Base-by-base conservation (phyloP, 35 echinoderm and acorn worm species). In the Holothuria glaberrima region DNA sequence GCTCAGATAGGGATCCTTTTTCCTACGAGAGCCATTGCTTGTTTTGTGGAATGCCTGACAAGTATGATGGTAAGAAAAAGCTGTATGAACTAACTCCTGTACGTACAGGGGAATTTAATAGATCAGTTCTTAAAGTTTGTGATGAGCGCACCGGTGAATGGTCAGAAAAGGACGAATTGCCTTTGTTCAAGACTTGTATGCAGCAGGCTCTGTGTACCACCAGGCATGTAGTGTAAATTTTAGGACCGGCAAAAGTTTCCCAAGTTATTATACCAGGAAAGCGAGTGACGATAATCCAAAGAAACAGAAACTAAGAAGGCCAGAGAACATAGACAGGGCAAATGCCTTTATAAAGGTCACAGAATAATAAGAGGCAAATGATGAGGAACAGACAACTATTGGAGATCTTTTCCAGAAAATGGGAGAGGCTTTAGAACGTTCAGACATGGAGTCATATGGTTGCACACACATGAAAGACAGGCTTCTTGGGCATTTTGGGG, bases 391-490 rank as follows among this genome's bases (percentile, higher is more conserved):
- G 45, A 88, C 45, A 13, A 77, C 86, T 24, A 88, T 88, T 13
- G 6, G 31, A 26, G 68, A 88, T 88, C 44, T 88, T 10, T 82
- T 80, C 17, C 19, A 77, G 9, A 38, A 88, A 38, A 88, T 88
- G 86, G n/a, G 35, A n/a, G 68, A 19, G 22, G 17, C 9, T 59
- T 35, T 88, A 13, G 18, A 6, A 18, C 68, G 56, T 77, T 16
- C 86, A 16, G 68, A 88, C 27, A 80, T 16, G 34, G 68, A 78
- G n/a, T 29, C 86, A 78, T 88, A 88, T 52, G 68, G 68, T 9
- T 88, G 80, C 56, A 78, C 86, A 77, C 56, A 88, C 68, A 88
- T 88, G 86, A 88, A 88, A 88, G 29, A 36, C 9, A 20, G 35
- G 45, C 62, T 88, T 12, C 9, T 10, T 25, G 68, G 24, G 30